These are phyloP conservation scores for Carollia perspicillata DNA, from an alignment of 2,113 vertebrate genomes.

Conservation along the genomic window DNA sequence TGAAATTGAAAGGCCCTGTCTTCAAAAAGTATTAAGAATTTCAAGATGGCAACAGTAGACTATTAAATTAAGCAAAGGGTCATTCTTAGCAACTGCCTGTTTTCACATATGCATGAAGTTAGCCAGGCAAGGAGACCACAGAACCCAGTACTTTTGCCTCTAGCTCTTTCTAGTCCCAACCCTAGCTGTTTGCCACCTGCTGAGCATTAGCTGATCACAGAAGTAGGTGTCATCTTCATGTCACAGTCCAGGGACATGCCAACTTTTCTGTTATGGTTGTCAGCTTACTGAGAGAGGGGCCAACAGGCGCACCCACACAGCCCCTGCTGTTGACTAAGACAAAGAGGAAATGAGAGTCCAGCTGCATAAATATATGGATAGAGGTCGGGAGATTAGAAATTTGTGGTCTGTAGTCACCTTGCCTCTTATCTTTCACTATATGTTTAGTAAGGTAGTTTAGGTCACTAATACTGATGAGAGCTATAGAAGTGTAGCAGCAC, in stretches of 20 bases:
- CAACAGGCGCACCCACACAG: background rate
- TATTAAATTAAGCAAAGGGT: background rate
- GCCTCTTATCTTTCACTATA: background rate
- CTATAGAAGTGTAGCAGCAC: background rate
- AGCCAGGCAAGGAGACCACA: background rate
- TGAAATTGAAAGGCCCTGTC: background rate
- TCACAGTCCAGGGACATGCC: background rate
- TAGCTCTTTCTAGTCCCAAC: background rate
- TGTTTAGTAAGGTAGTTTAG: constrained; percentile 38
- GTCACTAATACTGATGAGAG: background rate
- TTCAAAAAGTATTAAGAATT: background rate
- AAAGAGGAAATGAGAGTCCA: background rate
- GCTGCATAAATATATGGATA: background rate
- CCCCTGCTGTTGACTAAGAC: background rate
- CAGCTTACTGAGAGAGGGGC: background rate
- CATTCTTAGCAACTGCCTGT: background rate
- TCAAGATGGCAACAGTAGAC: background rate
- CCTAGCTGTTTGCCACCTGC: background rate
- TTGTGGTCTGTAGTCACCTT: background rate
- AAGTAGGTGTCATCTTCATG: background rate
- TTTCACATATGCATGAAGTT: background rate
- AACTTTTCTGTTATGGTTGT: background rate
- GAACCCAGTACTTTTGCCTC: background rate
- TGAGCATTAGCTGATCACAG: background rate
- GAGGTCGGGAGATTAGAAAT: background rate